Evolutionary conservation across 1,140 invertebrate genomes (phyloP).

Genomic region (Potamilus streckersoni): DNA sequence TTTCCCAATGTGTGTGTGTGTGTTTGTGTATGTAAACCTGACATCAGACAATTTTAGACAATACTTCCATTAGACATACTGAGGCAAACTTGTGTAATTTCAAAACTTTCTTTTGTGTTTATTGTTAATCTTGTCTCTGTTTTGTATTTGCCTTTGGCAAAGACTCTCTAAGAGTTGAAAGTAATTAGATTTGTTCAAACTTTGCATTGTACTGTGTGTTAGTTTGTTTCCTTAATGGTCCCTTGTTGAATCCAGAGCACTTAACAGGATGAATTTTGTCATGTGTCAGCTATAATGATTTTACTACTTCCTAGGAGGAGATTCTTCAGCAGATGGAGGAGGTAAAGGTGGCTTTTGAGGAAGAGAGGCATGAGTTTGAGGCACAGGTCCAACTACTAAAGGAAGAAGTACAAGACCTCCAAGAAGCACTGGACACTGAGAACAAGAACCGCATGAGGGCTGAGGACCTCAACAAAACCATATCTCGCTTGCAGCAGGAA

Average conservation of each 20-base stretch:
- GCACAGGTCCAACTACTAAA: slow-evolving; percentile 14
- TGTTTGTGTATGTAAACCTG: no score
- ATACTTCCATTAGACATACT: no score
- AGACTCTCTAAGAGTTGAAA: no score
- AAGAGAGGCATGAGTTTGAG: slow-evolving; percentile 24
- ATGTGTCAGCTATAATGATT: neutral
- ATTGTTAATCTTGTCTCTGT: no score
- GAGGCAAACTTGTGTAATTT: no score
- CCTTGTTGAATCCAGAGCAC: neutral
- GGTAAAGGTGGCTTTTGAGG: slow-evolving; percentile 18
- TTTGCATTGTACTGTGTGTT: no score
- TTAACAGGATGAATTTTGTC: neutral
- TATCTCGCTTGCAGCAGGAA: slow-evolving; percentile 21
- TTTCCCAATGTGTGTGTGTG: no score
- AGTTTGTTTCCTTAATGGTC: no score
- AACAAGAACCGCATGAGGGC: slow-evolving; percentile 13
- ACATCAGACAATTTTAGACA: no score
- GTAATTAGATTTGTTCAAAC: no score
- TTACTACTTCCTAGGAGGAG: slow-evolving; percentile 13
- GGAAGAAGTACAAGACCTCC: slow-evolving; percentile 19
- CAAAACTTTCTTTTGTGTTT: no score
- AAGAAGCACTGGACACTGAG: slow-evolving; percentile 13
- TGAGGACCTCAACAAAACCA: slow-evolving; percentile 20
- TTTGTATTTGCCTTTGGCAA: no score
- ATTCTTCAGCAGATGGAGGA: slow-evolving; percentile 29